Conservation (phyloP, 2,888 invertebrate genomes). For the Diaperis boleti region DNA sequence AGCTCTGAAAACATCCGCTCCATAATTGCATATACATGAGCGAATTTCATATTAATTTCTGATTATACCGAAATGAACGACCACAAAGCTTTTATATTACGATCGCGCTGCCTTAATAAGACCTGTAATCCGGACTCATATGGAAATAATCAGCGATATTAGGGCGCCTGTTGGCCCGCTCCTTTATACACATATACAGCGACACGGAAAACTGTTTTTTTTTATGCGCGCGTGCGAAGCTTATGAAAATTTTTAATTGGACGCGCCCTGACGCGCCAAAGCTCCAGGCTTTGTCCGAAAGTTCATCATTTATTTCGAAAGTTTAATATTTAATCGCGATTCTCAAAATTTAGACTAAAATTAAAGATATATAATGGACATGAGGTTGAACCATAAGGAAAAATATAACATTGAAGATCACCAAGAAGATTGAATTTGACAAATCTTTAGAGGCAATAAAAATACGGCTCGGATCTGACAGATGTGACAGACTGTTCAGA, state of each 20-base stretch:
- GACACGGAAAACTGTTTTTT: slow-evolving; percentile 51
- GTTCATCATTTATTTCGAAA: neutral
- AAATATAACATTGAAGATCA: too few relatives aligned
- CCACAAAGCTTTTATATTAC: slow-evolving; percentile 68
- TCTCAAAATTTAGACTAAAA: too few relatives aligned
- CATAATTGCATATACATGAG: slow-evolving; percentile 68
- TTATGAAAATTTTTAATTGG: slow-evolving; percentile 52
- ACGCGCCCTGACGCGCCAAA: slow-evolving; percentile 5
- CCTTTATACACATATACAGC: too few relatives aligned
- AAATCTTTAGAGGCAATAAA: too few relatives aligned
- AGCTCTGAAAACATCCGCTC: slow-evolving; percentile 63
- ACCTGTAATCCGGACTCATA: slow-evolving; percentile 66
- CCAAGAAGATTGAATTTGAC: too few relatives aligned
- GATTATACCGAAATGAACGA: slow-evolving; percentile 67
- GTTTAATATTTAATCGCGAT: too few relatives aligned
- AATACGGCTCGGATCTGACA: too few relatives aligned
- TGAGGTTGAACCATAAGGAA: too few relatives aligned
- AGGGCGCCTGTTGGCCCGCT: slow-evolving; percentile 55
- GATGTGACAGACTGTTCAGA: too few relatives aligned
- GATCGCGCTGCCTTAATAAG: slow-evolving; percentile 64
- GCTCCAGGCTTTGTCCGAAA: neutral
- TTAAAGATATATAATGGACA: too few relatives aligned
- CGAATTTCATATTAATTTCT: slow-evolving; percentile 69
- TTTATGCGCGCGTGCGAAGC: slow-evolving; percentile 43
- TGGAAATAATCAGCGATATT: slow-evolving; percentile 65